Evolutionary conservation across 2,797 vertebrate species (phyloP), one percentile per base, ranked within the genome.

Genomic region (Neostethus bicornis): DNA sequence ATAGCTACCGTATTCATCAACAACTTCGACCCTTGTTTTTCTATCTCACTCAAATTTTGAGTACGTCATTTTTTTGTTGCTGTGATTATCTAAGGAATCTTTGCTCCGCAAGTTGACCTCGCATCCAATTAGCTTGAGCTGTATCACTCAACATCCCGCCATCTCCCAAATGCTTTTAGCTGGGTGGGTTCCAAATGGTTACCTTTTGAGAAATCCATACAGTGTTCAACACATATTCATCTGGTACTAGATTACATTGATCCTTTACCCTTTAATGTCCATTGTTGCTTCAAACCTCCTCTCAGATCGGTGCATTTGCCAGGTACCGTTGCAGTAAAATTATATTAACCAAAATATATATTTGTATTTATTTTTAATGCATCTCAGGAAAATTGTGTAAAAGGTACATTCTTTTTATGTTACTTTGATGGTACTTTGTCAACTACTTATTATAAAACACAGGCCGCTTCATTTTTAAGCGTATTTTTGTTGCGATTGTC

Each of bases 301-400:
- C 11, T 60, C 6, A 39, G 35, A 48, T 2, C 7, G 34, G 45
- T 54, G 24, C 21, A 24, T 65, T 58, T 52, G 17, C 56, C 14
- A 31, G 14, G 19, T 17, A 28, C 23, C 56, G 11, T 32, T 49
- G 62, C 51, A 62, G 50, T 32, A 53, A 47, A 2, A 47, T 13
- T 16, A 16, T 17, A 20, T 61, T 56, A 35, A 47, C 53, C 8
- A 51, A 32, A 54, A 41, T 80, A n/a, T 75, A 49, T 70, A 55
- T 77, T 60, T 76, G n/a, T 66, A 51, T 70, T 56, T 71, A 39
- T 62, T 74, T 61, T 55, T 17, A 52, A 21, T 38, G 61, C 11
- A 42, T 59, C 79, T 84, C 73, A 74, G 74, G 70, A 68, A 66
- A 17, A 54, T 35, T 14, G 17, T 31, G 7, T 51, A 13, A 41